Conservation (phyloP, 1,140 invertebrate species). For the Berghia stephanieae region DNA sequence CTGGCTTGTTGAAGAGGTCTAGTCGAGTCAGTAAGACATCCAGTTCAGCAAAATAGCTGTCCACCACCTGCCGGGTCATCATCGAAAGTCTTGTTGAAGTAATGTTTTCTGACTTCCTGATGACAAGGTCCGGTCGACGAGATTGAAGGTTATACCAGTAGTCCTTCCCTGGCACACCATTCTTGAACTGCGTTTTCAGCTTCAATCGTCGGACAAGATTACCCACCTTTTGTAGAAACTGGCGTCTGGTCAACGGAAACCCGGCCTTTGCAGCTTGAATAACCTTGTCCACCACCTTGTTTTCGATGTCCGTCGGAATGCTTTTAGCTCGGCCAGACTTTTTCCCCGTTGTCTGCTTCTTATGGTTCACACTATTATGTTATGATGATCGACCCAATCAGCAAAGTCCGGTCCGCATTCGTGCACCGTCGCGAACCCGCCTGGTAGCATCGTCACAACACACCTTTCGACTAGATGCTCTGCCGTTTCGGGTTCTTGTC, state of each 20-base stretch:
- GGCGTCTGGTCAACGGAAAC: constrained; percentile 5
- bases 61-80: constrained; percentile 19
- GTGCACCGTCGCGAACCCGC: too few relatives aligned
- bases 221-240: constrained; percentile 11
- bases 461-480: too few relatives aligned
- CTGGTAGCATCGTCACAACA: too few relatives aligned
- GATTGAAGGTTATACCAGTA: constrained; percentile 11
- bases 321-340: neutral
- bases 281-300: constrained; percentile 5
- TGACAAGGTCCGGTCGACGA: neutral
- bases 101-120: neutral
- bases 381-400: too few relatives aligned
- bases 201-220: neutral
- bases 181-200: constrained; percentile 6
- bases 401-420: too few relatives aligned
- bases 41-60: constrained; percentile 23
- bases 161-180: neutral
- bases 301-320: constrained; percentile 14
- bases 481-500: too few relatives aligned
- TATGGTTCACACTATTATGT: too few relatives aligned
- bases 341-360: too few relatives aligned
- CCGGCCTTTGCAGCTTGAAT: neutral
- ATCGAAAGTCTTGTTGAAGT: neutral
- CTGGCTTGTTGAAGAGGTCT: constrained; percentile 9
- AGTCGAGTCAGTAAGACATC: constrained; percentile 16